phyloP scores from a whole-genome alignment of 2,113 vertebrate species.

The Semnornis frantzii region DNA sequence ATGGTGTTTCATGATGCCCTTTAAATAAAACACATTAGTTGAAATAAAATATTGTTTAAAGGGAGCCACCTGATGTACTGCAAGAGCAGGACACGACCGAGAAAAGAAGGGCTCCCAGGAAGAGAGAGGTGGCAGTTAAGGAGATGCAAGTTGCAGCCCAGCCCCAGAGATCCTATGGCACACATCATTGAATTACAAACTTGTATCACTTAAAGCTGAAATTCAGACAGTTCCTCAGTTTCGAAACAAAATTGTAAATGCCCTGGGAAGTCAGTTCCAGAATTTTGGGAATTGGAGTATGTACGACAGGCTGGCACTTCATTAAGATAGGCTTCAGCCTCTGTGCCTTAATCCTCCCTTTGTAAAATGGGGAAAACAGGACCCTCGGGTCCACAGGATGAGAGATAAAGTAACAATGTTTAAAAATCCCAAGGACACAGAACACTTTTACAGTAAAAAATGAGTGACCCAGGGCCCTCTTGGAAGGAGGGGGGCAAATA shows the following conservation, averaged over 20 bases:
- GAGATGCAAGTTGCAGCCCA: background rate
- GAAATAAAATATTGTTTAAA: background rate
- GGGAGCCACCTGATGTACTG: background rate
- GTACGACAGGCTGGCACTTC: background rate
- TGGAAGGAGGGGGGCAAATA: background rate
- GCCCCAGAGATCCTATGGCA: background rate
- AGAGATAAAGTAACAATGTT: background rate
- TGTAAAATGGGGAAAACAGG: background rate
- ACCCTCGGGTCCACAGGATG: background rate
- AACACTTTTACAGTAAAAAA: background rate
- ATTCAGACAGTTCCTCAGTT: background rate
- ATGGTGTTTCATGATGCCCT: slow-evolving; percentile 96
- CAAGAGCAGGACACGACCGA: background rate
- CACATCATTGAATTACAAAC: background rate
- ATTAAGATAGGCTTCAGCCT: background rate
- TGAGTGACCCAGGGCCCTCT: background rate
- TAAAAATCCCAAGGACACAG: background rate
- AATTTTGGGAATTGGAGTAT: background rate
- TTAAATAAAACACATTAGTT: slow-evolving; percentile 23
- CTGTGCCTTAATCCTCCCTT: background rate
- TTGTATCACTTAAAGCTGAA: background rate
- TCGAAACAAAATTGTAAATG: background rate
- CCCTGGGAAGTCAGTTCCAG: background rate
- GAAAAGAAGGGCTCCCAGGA: background rate
- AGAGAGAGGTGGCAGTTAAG: background rate